phyloP scores from a whole-genome alignment of 2,797 vertebrate species.

The Ibycter americanus region DNA sequence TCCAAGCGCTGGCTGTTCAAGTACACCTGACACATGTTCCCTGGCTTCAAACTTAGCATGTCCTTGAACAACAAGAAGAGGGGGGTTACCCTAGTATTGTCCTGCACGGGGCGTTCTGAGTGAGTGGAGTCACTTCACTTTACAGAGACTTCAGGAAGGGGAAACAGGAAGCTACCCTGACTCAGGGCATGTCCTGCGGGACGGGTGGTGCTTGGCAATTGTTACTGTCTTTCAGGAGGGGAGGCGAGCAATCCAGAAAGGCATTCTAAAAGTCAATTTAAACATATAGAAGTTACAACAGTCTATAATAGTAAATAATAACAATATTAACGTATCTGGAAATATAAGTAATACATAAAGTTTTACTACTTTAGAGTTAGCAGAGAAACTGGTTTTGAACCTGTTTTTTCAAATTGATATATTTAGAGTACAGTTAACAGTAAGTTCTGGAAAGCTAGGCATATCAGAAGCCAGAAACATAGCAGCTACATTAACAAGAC shows the following conservation, averaged over 20 bases:
- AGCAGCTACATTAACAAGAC: neutral
- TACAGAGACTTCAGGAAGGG: neutral
- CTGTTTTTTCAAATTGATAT: slow-evolving; percentile 46
- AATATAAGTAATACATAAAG: neutral
- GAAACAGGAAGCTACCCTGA: neutral
- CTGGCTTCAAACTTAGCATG: neutral
- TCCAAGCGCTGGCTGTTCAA: neutral
- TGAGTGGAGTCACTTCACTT: neutral
- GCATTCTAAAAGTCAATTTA: neutral
- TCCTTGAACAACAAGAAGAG: neutral
- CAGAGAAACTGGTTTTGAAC: slow-evolving; percentile 15
- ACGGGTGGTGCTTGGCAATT: neutral
- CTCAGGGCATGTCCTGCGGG: neutral
- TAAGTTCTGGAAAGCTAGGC: neutral
- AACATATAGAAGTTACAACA: neutral
- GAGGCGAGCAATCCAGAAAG: neutral
- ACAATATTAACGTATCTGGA: neutral
- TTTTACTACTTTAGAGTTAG: neutral
- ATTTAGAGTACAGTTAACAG: slow-evolving; percentile 2
- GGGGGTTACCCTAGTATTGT: neutral
- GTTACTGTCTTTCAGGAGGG: neutral
- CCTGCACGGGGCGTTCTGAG: neutral
- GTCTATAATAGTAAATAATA: neutral
- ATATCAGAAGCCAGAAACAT: neutral
- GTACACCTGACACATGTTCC: neutral